Conservation (phyloP, 1,140 invertebrate species). For the Augochlora pura region DNA sequence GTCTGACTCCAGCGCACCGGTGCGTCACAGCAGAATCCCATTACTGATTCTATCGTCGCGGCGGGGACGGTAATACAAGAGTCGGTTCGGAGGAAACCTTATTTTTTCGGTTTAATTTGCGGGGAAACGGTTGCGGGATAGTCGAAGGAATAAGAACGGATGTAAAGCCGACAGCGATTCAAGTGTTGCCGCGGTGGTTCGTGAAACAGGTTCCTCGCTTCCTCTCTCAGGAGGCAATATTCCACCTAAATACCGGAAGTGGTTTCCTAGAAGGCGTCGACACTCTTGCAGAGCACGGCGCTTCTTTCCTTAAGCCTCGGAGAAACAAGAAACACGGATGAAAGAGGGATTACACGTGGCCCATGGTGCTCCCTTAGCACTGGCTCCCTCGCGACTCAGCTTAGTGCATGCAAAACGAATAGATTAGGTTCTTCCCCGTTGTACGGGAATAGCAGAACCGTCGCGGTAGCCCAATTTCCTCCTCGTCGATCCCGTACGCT, state of each 20-base stretch:
- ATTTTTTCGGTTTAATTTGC: slow-evolving; percentile 19
- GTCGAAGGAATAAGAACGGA: too few species aligned
- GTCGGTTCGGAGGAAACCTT: not conserved
- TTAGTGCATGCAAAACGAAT: slow-evolving; percentile 35
- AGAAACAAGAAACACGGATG: slow-evolving; percentile 57
- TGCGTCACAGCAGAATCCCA: too few species aligned
- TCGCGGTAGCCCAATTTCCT: slow-evolving; percentile 9
- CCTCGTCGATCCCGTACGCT: too few species aligned
- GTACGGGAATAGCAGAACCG: not conserved
- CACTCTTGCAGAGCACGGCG: slow-evolving; percentile 29
- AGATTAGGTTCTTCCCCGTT: slow-evolving; percentile 27
- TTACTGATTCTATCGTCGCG: too few species aligned
- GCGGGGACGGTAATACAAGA: too few species aligned
- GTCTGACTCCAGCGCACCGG: too few species aligned
- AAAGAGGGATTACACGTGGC: slow-evolving; percentile 48
- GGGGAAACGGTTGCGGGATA: not conserved
- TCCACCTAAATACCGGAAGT: slow-evolving; percentile 70
- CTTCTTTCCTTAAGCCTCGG: slow-evolving; percentile 44
- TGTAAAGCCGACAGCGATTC: slow-evolving; percentile 48
- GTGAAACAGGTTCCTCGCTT: slow-evolving; percentile 24
- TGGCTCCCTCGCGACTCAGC: too few species aligned
- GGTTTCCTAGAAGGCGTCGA: slow-evolving; percentile 56
- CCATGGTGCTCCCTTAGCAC: not conserved
- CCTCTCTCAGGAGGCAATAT: slow-evolving; percentile 28
- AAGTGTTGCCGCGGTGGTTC: slow-evolving; percentile 29